Base-by-base conservation (phyloP, 2,888 invertebrate genomes). In the Mesorhabditis sp. region DNA sequence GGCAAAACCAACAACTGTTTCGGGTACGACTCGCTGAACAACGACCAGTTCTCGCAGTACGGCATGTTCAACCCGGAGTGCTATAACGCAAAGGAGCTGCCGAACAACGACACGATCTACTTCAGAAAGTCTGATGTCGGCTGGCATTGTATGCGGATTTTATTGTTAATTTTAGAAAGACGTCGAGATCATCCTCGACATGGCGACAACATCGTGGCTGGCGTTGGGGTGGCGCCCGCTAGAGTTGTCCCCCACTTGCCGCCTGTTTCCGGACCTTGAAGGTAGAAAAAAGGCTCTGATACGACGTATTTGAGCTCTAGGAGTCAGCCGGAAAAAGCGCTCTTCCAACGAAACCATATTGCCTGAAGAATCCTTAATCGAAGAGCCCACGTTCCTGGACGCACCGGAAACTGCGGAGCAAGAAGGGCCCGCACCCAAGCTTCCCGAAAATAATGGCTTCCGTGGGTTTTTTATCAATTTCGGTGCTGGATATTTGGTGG, bases 241-340 rank as follows among this genome's bases (percentile, higher is more conserved):
- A 10, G 74, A 79, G 62, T 74, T 84, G 15, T 79, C 81, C 61
- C 72, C 78, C 5, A 78, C 81, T 10, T 84, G 84, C 64, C 75
- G 84, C n/a, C 73, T 83, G 4, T 84, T 84, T 67, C 84, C 84
- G n/a, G 80, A 83, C 70, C 70, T 83, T 42, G 82, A 81, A 70
- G 76, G 76, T 68, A 15, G 28, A n/a, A 50, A 50, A 50, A 50
- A 50, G 10, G n/a, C 58, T 28, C 1, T 28, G 28, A 28, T 28
- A 28, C 28, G 28, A 28, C 28, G 28, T 28, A 28, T 28, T 28
- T 28, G 28, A 28, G 28, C 28, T 28, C 28, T 28, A 28, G 28
- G 28, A 28, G 28, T 28, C 28, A 28, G 28, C 28, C 28, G 28
- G 2, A 28, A 28, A 28, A 28, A 28, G 28, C 28, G 28, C 28